Base-by-base conservation (phyloP, 2,888 invertebrate species). In the Stenichneumon culpator region DNA sequence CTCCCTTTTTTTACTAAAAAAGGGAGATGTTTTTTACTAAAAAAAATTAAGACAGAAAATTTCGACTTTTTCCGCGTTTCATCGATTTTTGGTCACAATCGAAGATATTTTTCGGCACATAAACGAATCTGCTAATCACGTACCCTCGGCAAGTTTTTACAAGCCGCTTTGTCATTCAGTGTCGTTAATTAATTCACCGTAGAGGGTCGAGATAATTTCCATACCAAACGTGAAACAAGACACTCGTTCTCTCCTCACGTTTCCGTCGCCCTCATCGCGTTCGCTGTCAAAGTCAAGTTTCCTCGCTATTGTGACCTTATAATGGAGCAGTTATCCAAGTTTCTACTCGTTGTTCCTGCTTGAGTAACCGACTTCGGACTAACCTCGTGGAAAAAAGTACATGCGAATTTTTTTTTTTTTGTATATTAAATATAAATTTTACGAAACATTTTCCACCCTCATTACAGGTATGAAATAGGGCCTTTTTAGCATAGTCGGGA, bases 141-240 rank as follows among this genome's bases (percentile, higher is more conserved):
- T 47, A 32, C 60, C 25, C 7, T 60, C 44, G n/a, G 36, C 3
- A 65, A 65, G 32, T 32, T 36, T 65, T 32, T n/a, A 16, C n/a
- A 68, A 81, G 73, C 63, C 57, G 54, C 60, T 50, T 65, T 63
- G 25, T 67, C 68, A 60, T 69, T 74, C 78, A 52, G 28, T 7
- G 68, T 50, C 47, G 16, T 16, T 68, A 78, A 84, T 79, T 74
- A 84, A 84, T 84, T 81, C 22, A 19, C 44, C 11, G 9, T 63
- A 65, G 22, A 22, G 16, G 5, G 39, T 47, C 28, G 44, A 36
- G 44, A 50, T 72, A 63, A 79, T 82, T 70, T 75, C 68, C 81
- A 84, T 82, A 72, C 50, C 85, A 79, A 82, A 79, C 79, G 47
- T 57, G 25, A 16, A 54, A 79, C 67, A 25, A 47, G 52, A 67